Base-by-base conservation (phyloP, 1,140 invertebrate species). In the Meloidogyne floridensis region DNA sequence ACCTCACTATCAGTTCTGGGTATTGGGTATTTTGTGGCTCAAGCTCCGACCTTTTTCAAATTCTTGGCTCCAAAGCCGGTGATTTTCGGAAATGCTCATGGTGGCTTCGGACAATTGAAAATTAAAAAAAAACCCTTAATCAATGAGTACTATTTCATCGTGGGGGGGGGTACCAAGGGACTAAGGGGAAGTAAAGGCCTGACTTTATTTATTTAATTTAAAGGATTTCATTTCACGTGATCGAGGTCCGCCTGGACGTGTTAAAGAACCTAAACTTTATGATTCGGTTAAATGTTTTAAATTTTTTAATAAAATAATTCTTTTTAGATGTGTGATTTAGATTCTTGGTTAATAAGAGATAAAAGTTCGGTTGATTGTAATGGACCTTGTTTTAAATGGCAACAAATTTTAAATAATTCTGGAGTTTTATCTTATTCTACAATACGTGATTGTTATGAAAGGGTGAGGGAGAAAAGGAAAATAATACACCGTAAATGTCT, bases 351-450 rank as follows among this genome's bases (percentile, higher is more conserved):
- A 53, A 73, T 86, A 43, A 42, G 84, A 18, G 82, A 87, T 59
- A 86, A 86, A 59, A 80, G 77, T 43, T 77, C 82, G 15, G 83
- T 87, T 20, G 86, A 86, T 5, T 86, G 85, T 70, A 56, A 86
- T 69, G 84, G 84, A 53, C 72, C 77, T n/a, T 86, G 85, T 75
- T 86, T 86, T 72, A 86, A 86, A 75, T 86, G 85, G 85, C 85
- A 86, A 51, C 86, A 86, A 56, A 85, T 85, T 43, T 70, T 86
- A 2, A 87, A 86, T 75, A 87, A 86, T 59, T 85, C 71, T 69
- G 83, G 83, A 2, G 83, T 85, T 32, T 71, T 71, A 32, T 84
- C 83, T 10, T 84, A 84, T 65, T 32, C 83, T 42, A 84, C 83
- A 15, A 84, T 84, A 51, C 74, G 83, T n/a, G 83, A 84, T 20